A percentile compares a stretch with the other conserved stretches of the same genome.
Conservation (phyloP, 1,140 invertebrate species). For the Tetramorium simillimum region DNA sequence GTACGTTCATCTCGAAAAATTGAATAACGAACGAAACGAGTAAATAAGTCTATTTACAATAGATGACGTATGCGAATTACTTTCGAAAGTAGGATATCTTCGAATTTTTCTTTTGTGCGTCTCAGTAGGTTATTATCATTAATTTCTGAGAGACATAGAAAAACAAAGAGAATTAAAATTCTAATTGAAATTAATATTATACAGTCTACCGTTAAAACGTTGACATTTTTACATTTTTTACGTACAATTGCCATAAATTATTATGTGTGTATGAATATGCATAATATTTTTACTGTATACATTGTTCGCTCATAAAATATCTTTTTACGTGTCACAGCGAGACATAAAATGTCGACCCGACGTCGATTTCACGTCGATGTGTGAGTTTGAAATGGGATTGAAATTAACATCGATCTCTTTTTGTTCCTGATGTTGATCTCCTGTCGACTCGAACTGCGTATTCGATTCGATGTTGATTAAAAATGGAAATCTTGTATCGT, state of each 20-base stretch:
- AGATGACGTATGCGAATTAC: background rate
- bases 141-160: background rate
- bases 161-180: background rate
- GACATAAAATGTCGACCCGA: too few relatives aligned
- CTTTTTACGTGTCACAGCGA: too few relatives aligned
- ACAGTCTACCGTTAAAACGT: background rate
- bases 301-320: too few relatives aligned
- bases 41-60: background rate
- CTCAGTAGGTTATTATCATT: background rate
- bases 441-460: too few relatives aligned
- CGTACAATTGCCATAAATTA: background rate
- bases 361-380: too few relatives aligned
- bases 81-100: background rate
- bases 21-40: background rate
- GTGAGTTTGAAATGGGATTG: too few relatives aligned
- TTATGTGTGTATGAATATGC: background rate
- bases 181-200: background rate
- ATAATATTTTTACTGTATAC: background rate
- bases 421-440: too few relatives aligned
- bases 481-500: too few relatives aligned
- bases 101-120: background rate
- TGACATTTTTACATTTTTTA: background rate
- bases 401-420: too few relatives aligned
- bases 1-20: background rate
- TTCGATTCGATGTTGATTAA: too few relatives aligned